Evolutionary conservation across 2,888 invertebrate species (phyloP).

Genomic region (Pycnomerus fuliginosus): DNA sequence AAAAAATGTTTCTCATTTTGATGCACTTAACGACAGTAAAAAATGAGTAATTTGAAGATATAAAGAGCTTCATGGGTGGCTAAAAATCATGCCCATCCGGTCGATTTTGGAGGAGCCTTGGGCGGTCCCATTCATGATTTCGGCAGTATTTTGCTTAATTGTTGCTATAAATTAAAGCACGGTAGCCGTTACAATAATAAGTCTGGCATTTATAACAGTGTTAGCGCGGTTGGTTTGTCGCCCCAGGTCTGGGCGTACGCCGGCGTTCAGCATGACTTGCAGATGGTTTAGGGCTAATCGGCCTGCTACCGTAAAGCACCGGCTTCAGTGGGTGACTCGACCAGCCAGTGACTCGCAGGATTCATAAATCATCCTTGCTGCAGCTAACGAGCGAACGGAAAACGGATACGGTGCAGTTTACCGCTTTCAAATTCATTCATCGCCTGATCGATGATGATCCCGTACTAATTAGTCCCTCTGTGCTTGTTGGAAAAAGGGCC

Average conservation of each 20-base stretch:
- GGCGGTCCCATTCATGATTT: conserved; percentile 11
- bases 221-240: conserved; percentile 34
- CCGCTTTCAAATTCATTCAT: too few relatives aligned
- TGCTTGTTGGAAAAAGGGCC: too few relatives aligned
- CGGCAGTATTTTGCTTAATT: conserved; percentile 25
- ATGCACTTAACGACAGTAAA: too few relatives aligned
- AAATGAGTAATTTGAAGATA: too few relatives aligned
- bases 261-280: conserved; percentile 39
- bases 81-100: too few relatives aligned
- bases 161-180: conserved; percentile 36
- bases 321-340: conserved; percentile 22
- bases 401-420: too few relatives aligned
- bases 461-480: too few relatives aligned
- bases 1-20: too few relatives aligned
- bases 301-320: conserved; percentile 26
- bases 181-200: conserved; percentile 35
- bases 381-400: conserved; percentile 4
- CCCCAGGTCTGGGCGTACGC: conserved; percentile 33
- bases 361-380: conserved; percentile 22
- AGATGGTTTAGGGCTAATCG: conserved; percentile 42
- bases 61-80: too few relatives aligned
- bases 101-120: too few relatives aligned
- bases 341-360: conserved; percentile 23
- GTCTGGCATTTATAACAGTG: conserved; percentile 32
- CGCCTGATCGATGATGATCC: too few relatives aligned